phyloP scores from a whole-genome alignment of 2,113 vertebrate genomes.

The Calyptommatus sinebrachiatus region DNA sequence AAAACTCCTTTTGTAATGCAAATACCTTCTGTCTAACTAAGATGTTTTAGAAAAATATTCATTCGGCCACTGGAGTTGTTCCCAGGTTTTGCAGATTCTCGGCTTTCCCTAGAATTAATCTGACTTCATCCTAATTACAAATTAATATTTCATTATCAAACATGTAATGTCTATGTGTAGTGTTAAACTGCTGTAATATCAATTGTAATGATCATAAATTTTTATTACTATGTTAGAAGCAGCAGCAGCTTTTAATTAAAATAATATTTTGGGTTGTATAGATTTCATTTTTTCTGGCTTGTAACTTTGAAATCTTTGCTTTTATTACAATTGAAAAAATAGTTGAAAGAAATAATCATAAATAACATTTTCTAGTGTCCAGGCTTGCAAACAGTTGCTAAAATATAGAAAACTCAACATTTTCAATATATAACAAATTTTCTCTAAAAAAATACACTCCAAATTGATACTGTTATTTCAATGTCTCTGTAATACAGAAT shows the following conservation, averaged over 20 bases:
- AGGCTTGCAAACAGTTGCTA: constrained; percentile 28
- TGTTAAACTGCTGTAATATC: too few relatives aligned
- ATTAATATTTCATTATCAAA: too few relatives aligned
- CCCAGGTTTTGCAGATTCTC: too few relatives aligned
- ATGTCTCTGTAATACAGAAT: not conserved
- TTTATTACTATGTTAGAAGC: too few relatives aligned
- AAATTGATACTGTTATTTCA: constrained; percentile 25
- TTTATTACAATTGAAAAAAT: not conserved
- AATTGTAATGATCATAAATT: too few relatives aligned
- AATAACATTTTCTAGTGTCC: not conserved
- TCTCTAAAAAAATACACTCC: constrained; percentile 28
- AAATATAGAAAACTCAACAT: constrained; percentile 36
- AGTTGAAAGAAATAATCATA: not conserved
- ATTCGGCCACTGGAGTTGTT: too few relatives aligned
- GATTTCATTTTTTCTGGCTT: not conserved
- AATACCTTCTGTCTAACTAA: too few relatives aligned
- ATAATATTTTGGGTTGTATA: not conserved
- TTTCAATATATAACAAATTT: constrained; percentile 27
- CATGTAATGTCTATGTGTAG: too few relatives aligned
- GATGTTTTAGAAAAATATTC: too few relatives aligned
- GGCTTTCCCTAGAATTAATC: too few relatives aligned
- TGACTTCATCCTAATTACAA: too few relatives aligned
- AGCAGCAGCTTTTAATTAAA: not conserved
- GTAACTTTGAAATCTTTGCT: not conserved
- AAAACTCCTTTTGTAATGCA: too few relatives aligned